A percentile compares a stretch with the other conserved stretches of the same genome.
phyloP scores from a whole-genome alignment of 2,888 invertebrate species.

The Cataglyphis altisquamis region DNA sequence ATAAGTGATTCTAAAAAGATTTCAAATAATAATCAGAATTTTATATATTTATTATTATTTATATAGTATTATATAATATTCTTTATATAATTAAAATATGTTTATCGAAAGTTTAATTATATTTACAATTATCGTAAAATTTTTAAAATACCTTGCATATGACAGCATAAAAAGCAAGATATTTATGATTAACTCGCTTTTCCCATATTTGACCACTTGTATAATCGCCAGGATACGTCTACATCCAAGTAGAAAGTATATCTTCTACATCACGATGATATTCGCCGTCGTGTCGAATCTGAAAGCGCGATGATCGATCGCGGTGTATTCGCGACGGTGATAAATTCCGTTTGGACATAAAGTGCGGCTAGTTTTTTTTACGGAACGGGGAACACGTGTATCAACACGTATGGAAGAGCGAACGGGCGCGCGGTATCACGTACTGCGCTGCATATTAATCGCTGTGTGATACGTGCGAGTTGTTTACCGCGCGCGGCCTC shows the following conservation, averaged over 20 bases:
- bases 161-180: neutral
- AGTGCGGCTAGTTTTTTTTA: constrained; percentile 49
- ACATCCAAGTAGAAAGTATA: constrained; percentile 34
- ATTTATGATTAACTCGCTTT: constrained; percentile 9
- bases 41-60: too few relatives aligned
- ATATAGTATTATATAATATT: neutral
- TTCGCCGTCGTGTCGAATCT: constrained; percentile 27
- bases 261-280: constrained; percentile 29
- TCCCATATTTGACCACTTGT: constrained; percentile 9
- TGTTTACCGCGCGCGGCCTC: constrained; percentile 67
- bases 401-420: constrained; percentile 43
- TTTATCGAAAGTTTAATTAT: neutral
- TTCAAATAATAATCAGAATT: neutral
- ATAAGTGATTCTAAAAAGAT: neutral
- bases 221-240: constrained; percentile 31
- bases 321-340: constrained; percentile 53
- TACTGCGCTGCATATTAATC: constrained; percentile 76
- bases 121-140: neutral
- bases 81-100: neutral
- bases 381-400: constrained; percentile 61
- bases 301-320: constrained; percentile 54
- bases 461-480: constrained; percentile 75
- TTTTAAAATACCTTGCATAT: neutral
- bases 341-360: constrained; percentile 55
- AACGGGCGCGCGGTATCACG: constrained; percentile 65